These are phyloP conservation scores for Noctua pronuba DNA, from an alignment of 2,888 invertebrate genomes.

Conservation along the genomic window DNA sequence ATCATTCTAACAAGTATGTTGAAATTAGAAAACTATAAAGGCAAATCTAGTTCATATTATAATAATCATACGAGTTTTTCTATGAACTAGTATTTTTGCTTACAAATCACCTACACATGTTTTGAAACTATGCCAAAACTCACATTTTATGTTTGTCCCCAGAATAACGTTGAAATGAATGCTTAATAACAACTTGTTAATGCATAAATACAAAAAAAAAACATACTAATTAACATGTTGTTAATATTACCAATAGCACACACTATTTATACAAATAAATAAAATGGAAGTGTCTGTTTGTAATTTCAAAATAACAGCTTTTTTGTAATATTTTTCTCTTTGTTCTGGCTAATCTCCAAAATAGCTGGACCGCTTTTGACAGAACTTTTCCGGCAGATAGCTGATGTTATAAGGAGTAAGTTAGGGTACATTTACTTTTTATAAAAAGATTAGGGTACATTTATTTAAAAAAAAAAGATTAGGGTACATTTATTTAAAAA, in stretches of 20 bases:
- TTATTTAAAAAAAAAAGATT: too few relatives aligned
- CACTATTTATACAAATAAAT: neutral
- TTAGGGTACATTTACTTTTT: too few relatives aligned
- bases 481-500: too few relatives aligned
- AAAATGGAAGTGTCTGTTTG: neutral
- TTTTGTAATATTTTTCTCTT: too few relatives aligned
- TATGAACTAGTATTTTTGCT: conserved; percentile 13
- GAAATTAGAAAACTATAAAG: conserved; percentile 2
- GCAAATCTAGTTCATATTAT: conserved; percentile 5
- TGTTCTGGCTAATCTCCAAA: too few relatives aligned
- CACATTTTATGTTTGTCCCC: conserved; percentile 17
- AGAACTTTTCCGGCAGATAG: too few relatives aligned
- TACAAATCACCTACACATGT: conserved; percentile 40
- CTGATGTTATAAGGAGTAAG: too few relatives aligned
- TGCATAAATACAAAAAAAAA: neutral
- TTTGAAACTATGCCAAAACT: conserved; percentile 58
- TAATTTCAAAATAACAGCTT: too few relatives aligned
- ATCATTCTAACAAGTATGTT: neutral
- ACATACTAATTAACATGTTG: neutral
- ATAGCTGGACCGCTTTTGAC: too few relatives aligned
- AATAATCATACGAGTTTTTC: conserved; percentile 8
- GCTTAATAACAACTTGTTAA: conserved; percentile 16
- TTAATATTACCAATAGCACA: neutral
- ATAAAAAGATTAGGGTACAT: too few relatives aligned
- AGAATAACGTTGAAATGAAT: conserved; percentile 26